These are phyloP conservation scores for Tragelaphus scriptus DNA, from an alignment of 2,113 vertebrate genomes.

Conservation along the genomic window DNA sequence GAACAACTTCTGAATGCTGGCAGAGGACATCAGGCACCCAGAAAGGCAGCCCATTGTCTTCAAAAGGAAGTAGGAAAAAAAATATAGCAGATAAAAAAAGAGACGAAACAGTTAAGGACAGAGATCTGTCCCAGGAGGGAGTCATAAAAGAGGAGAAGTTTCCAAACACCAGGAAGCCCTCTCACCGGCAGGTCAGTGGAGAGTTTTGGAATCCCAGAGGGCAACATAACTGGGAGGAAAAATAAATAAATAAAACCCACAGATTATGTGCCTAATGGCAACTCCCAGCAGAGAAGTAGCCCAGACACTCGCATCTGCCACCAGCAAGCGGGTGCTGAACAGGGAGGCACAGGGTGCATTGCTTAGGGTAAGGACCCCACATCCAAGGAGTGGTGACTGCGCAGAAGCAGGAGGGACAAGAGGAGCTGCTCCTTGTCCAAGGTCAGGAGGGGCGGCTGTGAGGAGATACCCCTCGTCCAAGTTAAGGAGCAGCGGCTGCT, in stretches of 20 bases:
- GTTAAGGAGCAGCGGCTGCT: no score
- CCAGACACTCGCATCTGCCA: not conserved
- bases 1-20: not conserved
- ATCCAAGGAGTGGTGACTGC: no score
- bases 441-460: no score
- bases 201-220: not conserved
- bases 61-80: not conserved
- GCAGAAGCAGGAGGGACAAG: no score
- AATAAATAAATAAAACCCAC: not conserved
- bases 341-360: not conserved
- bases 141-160: not conserved
- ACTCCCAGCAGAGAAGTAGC: not conserved
- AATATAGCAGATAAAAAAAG: not conserved
- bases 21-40: not conserved
- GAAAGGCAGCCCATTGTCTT: not conserved
- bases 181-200: accelerated
- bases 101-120: not conserved
- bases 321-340: not conserved
- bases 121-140: accelerated
- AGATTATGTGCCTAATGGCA: not conserved
- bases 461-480: no score
- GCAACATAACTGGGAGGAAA: not conserved
- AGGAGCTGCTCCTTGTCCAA: no score
- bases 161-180: not conserved
- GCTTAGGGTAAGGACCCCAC: not conserved